phyloP scores from a whole-genome alignment of 1,140 invertebrate genomes.

The Zaprionus africanus region DNA sequence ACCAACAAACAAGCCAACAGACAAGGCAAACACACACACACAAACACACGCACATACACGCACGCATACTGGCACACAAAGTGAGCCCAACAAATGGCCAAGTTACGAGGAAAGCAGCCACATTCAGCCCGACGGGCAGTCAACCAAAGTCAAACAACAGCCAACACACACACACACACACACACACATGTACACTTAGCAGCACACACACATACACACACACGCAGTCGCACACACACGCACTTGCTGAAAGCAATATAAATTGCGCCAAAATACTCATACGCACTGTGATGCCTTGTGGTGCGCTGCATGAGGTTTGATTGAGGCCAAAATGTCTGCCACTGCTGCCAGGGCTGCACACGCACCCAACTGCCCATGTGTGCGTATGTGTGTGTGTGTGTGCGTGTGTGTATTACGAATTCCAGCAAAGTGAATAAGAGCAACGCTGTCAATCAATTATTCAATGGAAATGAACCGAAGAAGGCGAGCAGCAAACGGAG shows the following conservation, averaged over 20 bases:
- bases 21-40: constrained; percentile 37
- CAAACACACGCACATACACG: neutral
- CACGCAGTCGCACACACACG: neutral
- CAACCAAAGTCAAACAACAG: constrained; percentile 47
- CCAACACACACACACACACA: constrained; percentile 6
- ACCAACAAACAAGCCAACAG: constrained; percentile 47
- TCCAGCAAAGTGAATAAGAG: neutral
- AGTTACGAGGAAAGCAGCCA: constrained; percentile 40
- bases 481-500: neutral
- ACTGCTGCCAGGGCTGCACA: constrained; percentile 40
- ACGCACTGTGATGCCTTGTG: constrained; percentile 42
- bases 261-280: constrained; percentile 52
- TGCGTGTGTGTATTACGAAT: constrained; percentile 1
- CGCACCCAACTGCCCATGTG: neutral
- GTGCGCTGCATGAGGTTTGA: constrained; percentile 46
- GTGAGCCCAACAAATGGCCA: constrained; percentile 39
- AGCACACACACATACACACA: constrained; percentile 21
- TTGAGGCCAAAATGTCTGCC: constrained; percentile 50
- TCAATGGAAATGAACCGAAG: neutral
- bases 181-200: constrained; percentile 5
- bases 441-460: neutral
- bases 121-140: constrained; percentile 33
- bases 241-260: constrained; percentile 46
- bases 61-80: neutral
- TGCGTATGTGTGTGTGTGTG: neutral